Conservation (phyloP, 2,888 invertebrate genomes). For the Eristalis arbustorum region DNA sequence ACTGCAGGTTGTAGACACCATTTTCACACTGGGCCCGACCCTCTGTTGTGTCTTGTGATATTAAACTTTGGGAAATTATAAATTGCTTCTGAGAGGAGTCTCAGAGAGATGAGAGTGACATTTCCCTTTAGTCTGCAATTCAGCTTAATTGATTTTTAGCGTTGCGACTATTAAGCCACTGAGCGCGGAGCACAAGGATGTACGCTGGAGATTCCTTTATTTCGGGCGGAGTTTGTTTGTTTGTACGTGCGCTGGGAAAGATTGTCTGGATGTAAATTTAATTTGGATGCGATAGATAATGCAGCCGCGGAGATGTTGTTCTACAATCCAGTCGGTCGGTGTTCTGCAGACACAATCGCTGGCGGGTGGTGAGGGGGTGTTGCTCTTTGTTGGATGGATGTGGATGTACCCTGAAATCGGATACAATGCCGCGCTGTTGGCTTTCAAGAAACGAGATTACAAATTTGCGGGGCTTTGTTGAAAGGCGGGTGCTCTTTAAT, state of each 20-base stretch:
- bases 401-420: background rate
- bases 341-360: background rate
- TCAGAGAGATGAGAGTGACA: background rate
- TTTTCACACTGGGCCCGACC: background rate
- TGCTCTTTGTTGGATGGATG: constrained; percentile 32
- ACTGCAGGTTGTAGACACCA: constrained; percentile 28
- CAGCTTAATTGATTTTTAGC: constrained; percentile 64
- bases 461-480: constrained; percentile 3
- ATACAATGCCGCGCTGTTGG: background rate
- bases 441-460: background rate
- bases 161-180: constrained; percentile 56
- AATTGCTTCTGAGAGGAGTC: constrained; percentile 34
- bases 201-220: constrained; percentile 19
- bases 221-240: constrained; percentile 30
- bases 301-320: constrained; percentile 28
- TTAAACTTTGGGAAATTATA: constrained; percentile 58
- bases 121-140: constrained; percentile 57
- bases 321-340: background rate
- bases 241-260: background rate
- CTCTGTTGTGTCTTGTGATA: constrained; percentile 40
- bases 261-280: constrained; percentile 65
- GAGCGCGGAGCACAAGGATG: background rate
- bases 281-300: constrained; percentile 55
- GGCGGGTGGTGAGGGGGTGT: background rate
- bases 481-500: background rate